These are phyloP conservation scores for Morpho deidamia DNA, from an alignment of 2,888 invertebrate genomes.

Conservation along the genomic window DNA sequence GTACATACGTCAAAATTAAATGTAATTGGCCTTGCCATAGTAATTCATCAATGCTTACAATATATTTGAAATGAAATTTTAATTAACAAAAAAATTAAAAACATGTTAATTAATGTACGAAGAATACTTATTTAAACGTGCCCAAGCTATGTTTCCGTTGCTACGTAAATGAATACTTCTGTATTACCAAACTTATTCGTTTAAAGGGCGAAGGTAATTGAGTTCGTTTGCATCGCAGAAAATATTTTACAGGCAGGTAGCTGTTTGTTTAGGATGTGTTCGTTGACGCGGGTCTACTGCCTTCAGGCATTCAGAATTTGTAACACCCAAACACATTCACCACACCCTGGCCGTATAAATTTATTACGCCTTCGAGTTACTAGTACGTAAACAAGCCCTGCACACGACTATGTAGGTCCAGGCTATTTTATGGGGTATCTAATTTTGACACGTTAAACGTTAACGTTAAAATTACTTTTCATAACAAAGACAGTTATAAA, in stretches of 20 bases:
- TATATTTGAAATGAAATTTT: too few species aligned
- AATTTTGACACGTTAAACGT: too few species aligned
- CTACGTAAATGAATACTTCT: not conserved
- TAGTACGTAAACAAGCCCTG: not conserved
- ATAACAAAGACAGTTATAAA: too few species aligned
- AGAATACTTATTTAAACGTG: not conserved
- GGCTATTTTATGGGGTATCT: too few species aligned
- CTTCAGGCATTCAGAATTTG: conserved; percentile 35
- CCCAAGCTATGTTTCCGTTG: not conserved
- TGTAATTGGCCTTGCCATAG: too few species aligned
- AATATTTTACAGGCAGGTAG: conserved; percentile 28
- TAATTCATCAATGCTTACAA: too few species aligned
- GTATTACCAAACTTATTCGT: conserved; percentile 2
- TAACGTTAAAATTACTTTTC: too few species aligned
- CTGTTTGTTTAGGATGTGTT: conserved; percentile 38
- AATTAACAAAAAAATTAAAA: too few species aligned
- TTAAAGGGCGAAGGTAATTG: conserved; percentile 28
- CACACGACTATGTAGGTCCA: too few species aligned
- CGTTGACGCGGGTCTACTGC: conserved; percentile 29
- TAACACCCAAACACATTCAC: conserved; percentile 21
- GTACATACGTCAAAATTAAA: too few species aligned
- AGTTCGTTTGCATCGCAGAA: conserved; percentile 25
- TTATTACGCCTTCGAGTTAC: not conserved
- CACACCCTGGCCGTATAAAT: conserved; percentile 6
- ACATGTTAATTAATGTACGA: too few species aligned